Base-by-base conservation (phyloP, 37 sponge, comb jelly and placozoan species). In the Crambe crambe region DNA sequence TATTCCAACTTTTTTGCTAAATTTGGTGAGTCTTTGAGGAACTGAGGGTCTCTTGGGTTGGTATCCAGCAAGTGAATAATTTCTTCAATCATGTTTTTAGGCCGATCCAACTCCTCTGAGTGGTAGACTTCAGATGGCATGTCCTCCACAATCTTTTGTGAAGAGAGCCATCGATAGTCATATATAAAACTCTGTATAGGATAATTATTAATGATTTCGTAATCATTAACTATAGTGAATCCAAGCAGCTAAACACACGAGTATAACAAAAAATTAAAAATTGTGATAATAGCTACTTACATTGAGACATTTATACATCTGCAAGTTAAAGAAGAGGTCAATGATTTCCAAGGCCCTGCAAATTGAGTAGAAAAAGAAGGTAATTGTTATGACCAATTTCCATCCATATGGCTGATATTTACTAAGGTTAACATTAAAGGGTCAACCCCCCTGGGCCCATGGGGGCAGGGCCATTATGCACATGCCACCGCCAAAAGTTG, bases 251-350 rank as follows among this genome's bases (percentile, higher is more conserved):
- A n/a, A n/a, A n/a, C n/a, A n/a, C n/a, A n/a, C n/a, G n/a, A n/a
- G n/a, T n/a, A n/a, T n/a, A n/a, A n/a, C n/a, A n/a, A n/a, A n/a
- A n/a, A n/a, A n/a, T n/a, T n/a, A n/a, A n/a, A n/a, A n/a, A n/a
- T n/a, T n/a, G n/a, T n/a, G n/a, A n/a, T n/a, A n/a, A n/a, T n/a
- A n/a, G n/a, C n/a, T n/a, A n/a, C n/a, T 30, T 62, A 62, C 63
- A 8, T 62, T 8, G 25, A 62, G 63, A 30, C 25, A 20, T 18
- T 62, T 62, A 62, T 85, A 81, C 1, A 81, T 68, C 32, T 76
- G 68, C 58, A 84, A 90, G 56, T 85, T 90, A 57, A 90, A 80
- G 37, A 90, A 72, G 23, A 85, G 70, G 0, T 90, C 86, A 32
- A 85, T 47, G 1, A 90, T 74, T 36, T 62, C 64, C 78, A 90